Evolutionary conservation across 1,140 invertebrate genomes (phyloP), one percentile per base, ranked within the genome.

Genomic region (Ceratosolen fusciceps): DNA sequence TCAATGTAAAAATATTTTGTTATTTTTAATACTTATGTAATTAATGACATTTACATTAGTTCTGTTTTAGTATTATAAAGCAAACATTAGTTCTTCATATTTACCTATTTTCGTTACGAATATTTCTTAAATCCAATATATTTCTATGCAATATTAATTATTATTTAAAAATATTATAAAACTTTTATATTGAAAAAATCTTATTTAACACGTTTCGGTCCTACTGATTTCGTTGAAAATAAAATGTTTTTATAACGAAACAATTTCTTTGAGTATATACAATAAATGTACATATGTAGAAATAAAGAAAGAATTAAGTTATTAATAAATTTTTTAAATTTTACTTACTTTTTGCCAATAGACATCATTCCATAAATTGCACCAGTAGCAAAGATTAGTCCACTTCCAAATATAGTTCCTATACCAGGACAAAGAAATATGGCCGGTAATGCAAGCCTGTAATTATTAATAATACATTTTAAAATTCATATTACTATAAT

Each of bases 361-460:
- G 97, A 94, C 96, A 98, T 97, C 92, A 98, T 93, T 84, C 96
- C 97, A 90, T 99, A 98, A 54, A 98, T 91, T 75, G 96, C 92
- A 58, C 97, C 97, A 70, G 96, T 96, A 21, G 91, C 93, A 90
- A 98, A 96, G 85, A 99, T 95, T 49, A 98, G 88, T 47, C 96
- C 96, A 90, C 95, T 94, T 82, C 96, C 96, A 87, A 98, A 94
- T 83, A 97, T 91, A 81, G 95, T 96, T 82, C 92, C 92, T 31
- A 96, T 65, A 47, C 92, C 93, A n/a, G 93, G 88, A 87, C 95
- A 96, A 78, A 98, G 86, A 81, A 97, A 90, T 81, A 98, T 92
- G 54, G 96, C 92, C 62, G 95, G 93, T 72, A 97, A 82, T 0
- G 96, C 92, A 80, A 96, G 86, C 81, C 96, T 98, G 91, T 73